A percentile compares a stretch with the other conserved stretches of the same genome.
Conservation (phyloP, 2,797 vertebrate genomes). For the Sciurus vulgaris region DNA sequence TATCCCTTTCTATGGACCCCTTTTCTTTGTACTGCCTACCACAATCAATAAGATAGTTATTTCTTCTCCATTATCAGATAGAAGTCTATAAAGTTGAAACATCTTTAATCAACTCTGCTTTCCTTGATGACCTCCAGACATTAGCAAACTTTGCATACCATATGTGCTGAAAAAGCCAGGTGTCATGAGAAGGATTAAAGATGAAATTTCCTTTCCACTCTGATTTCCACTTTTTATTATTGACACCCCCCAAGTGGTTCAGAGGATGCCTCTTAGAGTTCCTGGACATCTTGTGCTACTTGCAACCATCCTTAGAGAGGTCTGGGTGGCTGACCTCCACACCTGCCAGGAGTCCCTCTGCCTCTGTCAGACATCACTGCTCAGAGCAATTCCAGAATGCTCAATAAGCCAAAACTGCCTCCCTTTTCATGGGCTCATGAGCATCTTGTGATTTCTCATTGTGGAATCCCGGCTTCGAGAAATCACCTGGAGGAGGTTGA, state of each 20-base stretch:
- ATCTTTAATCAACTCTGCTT: slow-evolving; percentile 67
- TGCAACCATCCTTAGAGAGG: slow-evolving; percentile 26
- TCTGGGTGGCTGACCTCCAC: slow-evolving; percentile 62
- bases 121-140: slow-evolving; percentile 74
- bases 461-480: background rate
- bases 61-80: slow-evolving; percentile 40
- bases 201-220: slow-evolving; percentile 48
- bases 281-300: slow-evolving; percentile 59
- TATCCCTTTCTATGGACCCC: background rate
- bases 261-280: slow-evolving; percentile 47
- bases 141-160: slow-evolving; percentile 67
- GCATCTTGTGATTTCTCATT: background rate
- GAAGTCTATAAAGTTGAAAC: slow-evolving; percentile 53
- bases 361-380: slow-evolving; percentile 34
- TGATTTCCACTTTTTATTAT: slow-evolving; percentile 63
- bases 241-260: slow-evolving; percentile 71
- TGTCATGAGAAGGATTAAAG: background rate
- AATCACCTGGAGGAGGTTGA: background rate
- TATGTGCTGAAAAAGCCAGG: slow-evolving; percentile 69
- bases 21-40: background rate
- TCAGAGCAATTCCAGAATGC: slow-evolving; percentile 26
- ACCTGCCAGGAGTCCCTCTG: slow-evolving; percentile 59
- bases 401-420: background rate
- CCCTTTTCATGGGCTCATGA: background rate
- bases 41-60: background rate